phyloP scores from a whole-genome alignment of 1,140 invertebrate genomes.

The Laupala kohalensis region DNA sequence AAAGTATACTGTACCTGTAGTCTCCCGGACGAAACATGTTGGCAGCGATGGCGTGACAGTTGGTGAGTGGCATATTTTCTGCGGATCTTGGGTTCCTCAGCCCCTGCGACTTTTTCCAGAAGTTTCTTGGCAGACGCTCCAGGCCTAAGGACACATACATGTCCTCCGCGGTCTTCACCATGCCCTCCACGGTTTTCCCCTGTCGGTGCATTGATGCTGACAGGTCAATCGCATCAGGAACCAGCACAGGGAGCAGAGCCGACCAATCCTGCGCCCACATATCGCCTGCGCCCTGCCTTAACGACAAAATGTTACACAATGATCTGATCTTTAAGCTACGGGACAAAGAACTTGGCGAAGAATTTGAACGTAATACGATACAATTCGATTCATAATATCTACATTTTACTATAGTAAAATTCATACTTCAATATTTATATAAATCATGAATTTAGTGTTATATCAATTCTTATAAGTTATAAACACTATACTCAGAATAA shows the following conservation, averaged over 20 bases:
- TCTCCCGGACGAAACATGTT: conserved; percentile 53
- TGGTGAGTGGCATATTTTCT: conserved; percentile 9
- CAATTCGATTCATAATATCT: no score
- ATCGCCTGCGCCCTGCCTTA: conserved; percentile 32
- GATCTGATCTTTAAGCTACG: no score
- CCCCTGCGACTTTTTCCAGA: conserved; percentile 48
- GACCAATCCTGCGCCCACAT: conserved; percentile 50
- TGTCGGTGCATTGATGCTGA: conserved; percentile 32
- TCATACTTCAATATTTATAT: no score
- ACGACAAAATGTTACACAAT: no score
- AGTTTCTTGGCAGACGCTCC: conserved; percentile 37
- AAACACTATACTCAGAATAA: no score
- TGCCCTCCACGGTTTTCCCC: conserved; percentile 41
- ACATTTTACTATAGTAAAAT: no score
- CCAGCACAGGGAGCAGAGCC: conserved; percentile 28
- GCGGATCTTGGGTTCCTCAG: conserved; percentile 12
- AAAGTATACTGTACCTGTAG: conserved; percentile 47
- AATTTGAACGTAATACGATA: no score
- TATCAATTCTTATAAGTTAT: no score
- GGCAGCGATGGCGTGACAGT: conserved; percentile 50
- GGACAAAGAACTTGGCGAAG: no score
- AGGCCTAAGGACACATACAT: conserved; percentile 49
- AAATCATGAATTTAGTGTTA: no score
- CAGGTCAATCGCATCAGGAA: conserved; percentile 30
- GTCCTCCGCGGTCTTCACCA: conserved; percentile 45